Conservation (phyloP, 2,888 invertebrate species). For the Phragmatobia fuliginosa region DNA sequence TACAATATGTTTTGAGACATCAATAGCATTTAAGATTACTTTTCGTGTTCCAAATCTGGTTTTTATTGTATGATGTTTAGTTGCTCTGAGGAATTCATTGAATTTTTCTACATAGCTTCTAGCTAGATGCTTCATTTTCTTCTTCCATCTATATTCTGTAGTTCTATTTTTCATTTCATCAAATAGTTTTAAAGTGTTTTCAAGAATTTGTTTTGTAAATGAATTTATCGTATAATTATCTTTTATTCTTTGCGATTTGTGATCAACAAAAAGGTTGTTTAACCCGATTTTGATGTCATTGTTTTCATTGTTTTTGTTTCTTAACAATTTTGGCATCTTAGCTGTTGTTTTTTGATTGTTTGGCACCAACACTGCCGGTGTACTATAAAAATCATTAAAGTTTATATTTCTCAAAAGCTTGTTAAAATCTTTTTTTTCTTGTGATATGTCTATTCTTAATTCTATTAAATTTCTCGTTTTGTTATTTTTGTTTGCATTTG, state of each 20-base stretch:
- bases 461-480: not conserved
- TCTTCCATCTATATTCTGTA: conserved; percentile 37
- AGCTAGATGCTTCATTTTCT: conserved; percentile 47
- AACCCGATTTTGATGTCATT: not conserved
- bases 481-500: not conserved
- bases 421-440: fast-evolving
- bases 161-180: conserved; percentile 51
- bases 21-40: conserved; percentile 65
- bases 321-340: not conserved
- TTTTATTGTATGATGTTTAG: conserved; percentile 57
- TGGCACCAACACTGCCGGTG: not conserved
- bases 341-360: not conserved
- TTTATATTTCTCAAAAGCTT: not conserved
- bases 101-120: conserved; percentile 60
- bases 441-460: not conserved
- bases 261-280: not conserved
- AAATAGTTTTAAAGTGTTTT: conserved; percentile 59
- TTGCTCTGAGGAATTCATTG: conserved; percentile 55
- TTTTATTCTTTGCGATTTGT: conserved; percentile 39
- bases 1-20: conserved; percentile 61
- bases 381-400: not conserved
- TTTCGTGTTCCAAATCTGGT: conserved; percentile 64
- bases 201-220: conserved; percentile 59
- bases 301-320: not conserved
- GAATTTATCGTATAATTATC: conserved; percentile 55